A percentile compares a stretch with the other conserved stretches of the same genome.
phyloP scores from a whole-genome alignment of 2,888 invertebrate species.

The Chloroclysta siterata region DNA sequence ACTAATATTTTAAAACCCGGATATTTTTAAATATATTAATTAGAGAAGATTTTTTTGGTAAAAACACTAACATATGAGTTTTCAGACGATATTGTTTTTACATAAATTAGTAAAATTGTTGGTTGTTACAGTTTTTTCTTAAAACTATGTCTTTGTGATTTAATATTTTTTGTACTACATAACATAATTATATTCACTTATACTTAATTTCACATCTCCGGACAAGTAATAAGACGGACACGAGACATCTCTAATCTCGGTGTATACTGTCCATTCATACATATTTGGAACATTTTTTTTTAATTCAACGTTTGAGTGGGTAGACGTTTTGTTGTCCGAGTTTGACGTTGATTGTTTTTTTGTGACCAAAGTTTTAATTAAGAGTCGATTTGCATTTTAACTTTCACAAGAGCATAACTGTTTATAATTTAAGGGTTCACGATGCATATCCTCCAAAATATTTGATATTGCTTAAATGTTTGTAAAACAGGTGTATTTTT shows the following conservation, averaged over 20 bases:
- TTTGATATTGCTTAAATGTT: slow-evolving; percentile 1
- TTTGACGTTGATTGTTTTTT: slow-evolving; percentile 57
- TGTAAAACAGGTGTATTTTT: slow-evolving; percentile 22
- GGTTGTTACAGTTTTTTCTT: no score
- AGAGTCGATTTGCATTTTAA: slow-evolving; percentile 24
- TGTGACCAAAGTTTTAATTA: slow-evolving; percentile 36
- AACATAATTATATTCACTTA: background rate
- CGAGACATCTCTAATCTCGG: slow-evolving; percentile 17
- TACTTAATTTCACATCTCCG: background rate
- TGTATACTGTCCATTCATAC: slow-evolving; percentile 67
- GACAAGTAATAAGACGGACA: slow-evolving; percentile 4
- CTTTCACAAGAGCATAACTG: background rate
- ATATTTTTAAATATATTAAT: background rate
- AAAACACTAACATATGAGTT: no score
- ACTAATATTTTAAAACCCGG: slow-evolving; percentile 22
- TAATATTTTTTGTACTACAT: no score
- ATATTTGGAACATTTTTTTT: slow-evolving; percentile 69
- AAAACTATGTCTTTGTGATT: no score
- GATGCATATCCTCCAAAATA: background rate
- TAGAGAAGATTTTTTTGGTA: no score
- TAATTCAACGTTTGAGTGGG: slow-evolving; percentile 68
- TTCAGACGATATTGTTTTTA: no score
- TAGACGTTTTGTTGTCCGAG: slow-evolving; percentile 68
- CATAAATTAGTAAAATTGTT: no score
- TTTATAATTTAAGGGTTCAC: background rate